phyloP scores from a whole-genome alignment of 2,888 invertebrate species.

The Bellardia bayeri region DNA sequence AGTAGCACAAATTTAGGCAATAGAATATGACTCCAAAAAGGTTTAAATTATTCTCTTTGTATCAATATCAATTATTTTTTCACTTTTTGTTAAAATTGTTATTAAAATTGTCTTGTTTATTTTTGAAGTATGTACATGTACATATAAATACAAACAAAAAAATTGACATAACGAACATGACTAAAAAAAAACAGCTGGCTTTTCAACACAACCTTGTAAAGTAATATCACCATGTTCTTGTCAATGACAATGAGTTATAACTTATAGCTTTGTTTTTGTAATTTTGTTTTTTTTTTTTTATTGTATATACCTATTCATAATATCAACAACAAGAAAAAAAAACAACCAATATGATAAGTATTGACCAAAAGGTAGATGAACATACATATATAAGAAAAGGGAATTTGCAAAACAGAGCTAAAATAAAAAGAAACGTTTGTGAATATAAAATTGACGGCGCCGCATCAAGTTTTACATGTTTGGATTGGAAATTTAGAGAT shows the following conservation, averaged over 20 bases:
- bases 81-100: no score
- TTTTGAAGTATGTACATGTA: no score
- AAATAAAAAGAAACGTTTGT: neutral
- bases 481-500: neutral
- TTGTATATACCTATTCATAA: conserved; percentile 6
- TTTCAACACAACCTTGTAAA: no score
- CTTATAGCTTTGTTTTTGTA: conserved; percentile 14
- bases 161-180: no score
- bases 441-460: neutral
- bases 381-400: neutral
- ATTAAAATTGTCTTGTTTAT: no score
- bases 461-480: neutral
- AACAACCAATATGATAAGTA: conserved; percentile 23
- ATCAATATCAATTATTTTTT: no score
- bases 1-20: no score
- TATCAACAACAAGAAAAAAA: neutral
- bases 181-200: no score
- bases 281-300: conserved; percentile 14
- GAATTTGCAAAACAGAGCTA: neutral
- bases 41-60: no score
- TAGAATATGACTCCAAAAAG: no score
- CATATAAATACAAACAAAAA: no score
- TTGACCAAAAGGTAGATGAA: conserved; percentile 14
- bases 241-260: conserved; percentile 16
- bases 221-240: neutral